A percentile compares a stretch with the other conserved stretches of the same genome.
phyloP scores from a whole-genome alignment of 1,140 invertebrate genomes.

The Hylyphantes graminicola region DNA sequence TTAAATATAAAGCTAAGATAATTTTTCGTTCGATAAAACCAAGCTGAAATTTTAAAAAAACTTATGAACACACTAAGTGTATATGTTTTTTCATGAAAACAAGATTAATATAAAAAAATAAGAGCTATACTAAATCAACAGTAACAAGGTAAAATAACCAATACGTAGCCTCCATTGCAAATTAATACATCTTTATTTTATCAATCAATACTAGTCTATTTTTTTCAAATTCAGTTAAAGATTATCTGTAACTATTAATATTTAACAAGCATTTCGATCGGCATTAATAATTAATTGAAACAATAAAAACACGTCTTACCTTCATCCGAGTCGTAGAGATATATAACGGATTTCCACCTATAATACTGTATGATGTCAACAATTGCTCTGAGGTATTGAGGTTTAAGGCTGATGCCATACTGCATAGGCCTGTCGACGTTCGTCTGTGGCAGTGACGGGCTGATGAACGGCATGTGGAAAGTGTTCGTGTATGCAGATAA shows the following conservation, averaged over 20 bases:
- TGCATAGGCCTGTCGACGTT: conserved; percentile 85
- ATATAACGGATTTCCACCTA: conserved; percentile 92
- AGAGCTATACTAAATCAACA: too few relatives aligned
- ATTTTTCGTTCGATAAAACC: too few relatives aligned
- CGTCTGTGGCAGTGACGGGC: conserved; percentile 92
- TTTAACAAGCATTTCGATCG: background rate
- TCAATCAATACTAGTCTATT: background rate
- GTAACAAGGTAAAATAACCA: too few relatives aligned
- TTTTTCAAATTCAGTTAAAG: background rate
- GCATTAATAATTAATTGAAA: background rate
- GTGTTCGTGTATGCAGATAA: conserved; percentile 95
- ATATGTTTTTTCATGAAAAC: too few relatives aligned
- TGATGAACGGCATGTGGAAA: conserved; percentile 95
- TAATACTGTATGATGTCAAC: conserved; percentile 92
- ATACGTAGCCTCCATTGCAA: too few relatives aligned
- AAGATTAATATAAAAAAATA: too few relatives aligned
- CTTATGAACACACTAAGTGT: too few relatives aligned
- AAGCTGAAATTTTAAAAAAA: too few relatives aligned
- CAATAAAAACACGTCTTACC: conserved; percentile 76
- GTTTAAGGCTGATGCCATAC: conserved; percentile 91
- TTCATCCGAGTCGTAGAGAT: conserved; percentile 94
- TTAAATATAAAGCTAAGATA: too few relatives aligned
- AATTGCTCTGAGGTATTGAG: conserved; percentile 93
- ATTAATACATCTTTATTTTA: background rate
- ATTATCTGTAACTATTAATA: background rate